Evolutionary conservation across 2,113 vertebrate genomes (phyloP).

Genomic region (Perca schrenkii): DNA sequence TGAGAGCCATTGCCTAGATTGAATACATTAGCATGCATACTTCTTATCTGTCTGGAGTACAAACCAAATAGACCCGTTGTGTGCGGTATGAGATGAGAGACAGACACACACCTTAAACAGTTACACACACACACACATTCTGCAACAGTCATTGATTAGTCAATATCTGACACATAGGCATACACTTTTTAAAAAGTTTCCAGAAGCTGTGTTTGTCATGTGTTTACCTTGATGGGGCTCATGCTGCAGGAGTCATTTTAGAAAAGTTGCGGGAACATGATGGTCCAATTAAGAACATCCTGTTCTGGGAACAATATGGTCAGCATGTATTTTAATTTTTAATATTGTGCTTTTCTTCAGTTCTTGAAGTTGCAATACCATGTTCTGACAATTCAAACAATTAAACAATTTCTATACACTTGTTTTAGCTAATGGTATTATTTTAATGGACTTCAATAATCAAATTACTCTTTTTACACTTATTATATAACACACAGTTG

Average conservation of each 20-base stretch:
- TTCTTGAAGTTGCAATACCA: background rate
- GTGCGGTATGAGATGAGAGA: slow-evolving; percentile 41
- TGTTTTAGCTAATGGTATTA: background rate
- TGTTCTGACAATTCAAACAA: background rate
- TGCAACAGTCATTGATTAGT: slow-evolving; percentile 19
- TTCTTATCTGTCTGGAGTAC: slow-evolving; percentile 63
- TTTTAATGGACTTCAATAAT: background rate
- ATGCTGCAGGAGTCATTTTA: background rate
- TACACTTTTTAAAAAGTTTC: slow-evolving; percentile 5
- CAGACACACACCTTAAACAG: slow-evolving; percentile 27
- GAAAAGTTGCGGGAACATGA: slow-evolving; percentile 19
- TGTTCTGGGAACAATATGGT: slow-evolving; percentile 9
- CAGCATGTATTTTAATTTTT: slow-evolving; percentile 5
- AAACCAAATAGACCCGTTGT: slow-evolving; percentile 68
- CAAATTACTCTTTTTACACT: background rate
- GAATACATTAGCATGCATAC: slow-evolving; percentile 77
- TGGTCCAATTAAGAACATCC: slow-evolving; percentile 32
- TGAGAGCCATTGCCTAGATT: slow-evolving; percentile 75
- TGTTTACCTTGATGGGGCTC: slow-evolving; percentile 32
- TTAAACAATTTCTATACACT: background rate
- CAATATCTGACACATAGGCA: slow-evolving; percentile 25
- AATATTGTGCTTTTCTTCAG: background rate
- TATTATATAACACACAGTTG: too few species aligned
- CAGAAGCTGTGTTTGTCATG: slow-evolving; percentile 15
- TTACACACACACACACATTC: slow-evolving; percentile 23